A percentile compares a stretch with the other conserved stretches of the same genome.
phyloP scores from a whole-genome alignment of 2,888 invertebrate genomes.

The Tenthredo notha region DNA sequence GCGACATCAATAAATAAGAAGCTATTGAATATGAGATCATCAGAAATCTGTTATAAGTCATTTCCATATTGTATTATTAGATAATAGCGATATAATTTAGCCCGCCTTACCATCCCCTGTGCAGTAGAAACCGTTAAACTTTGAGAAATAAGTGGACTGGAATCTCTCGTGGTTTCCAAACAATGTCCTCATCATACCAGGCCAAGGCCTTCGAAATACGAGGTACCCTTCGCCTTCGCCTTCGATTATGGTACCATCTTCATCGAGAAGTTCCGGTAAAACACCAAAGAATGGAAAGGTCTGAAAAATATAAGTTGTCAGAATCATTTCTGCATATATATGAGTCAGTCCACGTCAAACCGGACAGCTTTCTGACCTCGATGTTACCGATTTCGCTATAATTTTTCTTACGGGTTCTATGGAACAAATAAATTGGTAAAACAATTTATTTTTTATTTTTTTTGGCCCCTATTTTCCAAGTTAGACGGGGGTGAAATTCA shows the following conservation, averaged over 20 bases:
- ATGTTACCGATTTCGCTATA: no score
- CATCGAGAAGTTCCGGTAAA: conserved; percentile 91
- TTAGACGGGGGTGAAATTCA: no score
- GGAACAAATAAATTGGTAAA: no score
- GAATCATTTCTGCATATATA: background rate
- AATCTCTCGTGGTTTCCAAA: conserved; percentile 95
- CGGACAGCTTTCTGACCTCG: no score
- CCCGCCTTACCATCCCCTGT: conserved; percentile 95
- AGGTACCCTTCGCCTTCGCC: conserved; percentile 97
- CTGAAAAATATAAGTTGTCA: conserved; percentile 78
- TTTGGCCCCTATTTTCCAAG: no score
- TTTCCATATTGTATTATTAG: background rate
- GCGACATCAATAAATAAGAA: background rate
- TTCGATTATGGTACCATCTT: conserved; percentile 90
- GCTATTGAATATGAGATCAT: background rate
- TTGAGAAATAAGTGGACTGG: conserved; percentile 95
- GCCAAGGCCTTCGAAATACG: conserved; percentile 97
- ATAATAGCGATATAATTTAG: background rate
- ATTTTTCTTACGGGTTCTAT: no score
- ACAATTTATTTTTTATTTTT: no score
- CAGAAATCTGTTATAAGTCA: background rate
- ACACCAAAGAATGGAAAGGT: conserved; percentile 99
- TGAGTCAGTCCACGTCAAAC: no score
- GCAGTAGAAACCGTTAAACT: conserved; percentile 98
- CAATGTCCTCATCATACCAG: conserved; percentile 97